phyloP scores from a whole-genome alignment of 2,113 vertebrate genomes.

The Platysteira castanea region DNA sequence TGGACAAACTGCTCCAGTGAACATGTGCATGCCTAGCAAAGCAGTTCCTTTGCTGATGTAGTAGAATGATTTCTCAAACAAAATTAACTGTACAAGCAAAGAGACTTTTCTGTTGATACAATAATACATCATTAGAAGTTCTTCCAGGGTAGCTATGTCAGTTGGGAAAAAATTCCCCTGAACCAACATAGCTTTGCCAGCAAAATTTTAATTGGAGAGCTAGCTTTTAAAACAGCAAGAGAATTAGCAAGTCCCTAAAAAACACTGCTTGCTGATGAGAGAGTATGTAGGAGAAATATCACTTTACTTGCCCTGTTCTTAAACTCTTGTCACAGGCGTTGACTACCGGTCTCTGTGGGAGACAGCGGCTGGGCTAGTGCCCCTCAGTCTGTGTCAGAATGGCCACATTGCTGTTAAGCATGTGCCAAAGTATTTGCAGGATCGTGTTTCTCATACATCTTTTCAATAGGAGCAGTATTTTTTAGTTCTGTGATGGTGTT shows the following conservation, averaged over 20 bases:
- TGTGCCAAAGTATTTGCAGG: constrained; percentile 12
- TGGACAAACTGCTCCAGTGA: background rate
- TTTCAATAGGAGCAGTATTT: background rate
- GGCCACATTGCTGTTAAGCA: background rate
- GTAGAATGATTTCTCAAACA: background rate
- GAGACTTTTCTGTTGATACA: background rate
- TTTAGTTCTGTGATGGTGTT: background rate
- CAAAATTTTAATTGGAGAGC: constrained; percentile 27
- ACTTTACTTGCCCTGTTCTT: background rate
- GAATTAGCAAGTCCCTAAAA: background rate
- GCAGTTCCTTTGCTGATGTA: background rate
- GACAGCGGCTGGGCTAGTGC: background rate
- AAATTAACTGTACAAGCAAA: background rate
- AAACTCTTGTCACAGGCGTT: background rate
- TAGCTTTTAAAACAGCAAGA: constrained; percentile 14
- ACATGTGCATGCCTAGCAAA: background rate
- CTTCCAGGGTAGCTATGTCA: constrained; percentile 1
- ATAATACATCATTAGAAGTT: constrained; percentile 14
- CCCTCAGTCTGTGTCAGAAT: background rate
- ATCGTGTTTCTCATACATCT: background rate
- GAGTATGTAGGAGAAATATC: background rate
- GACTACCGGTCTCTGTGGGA: background rate
- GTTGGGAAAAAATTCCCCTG: background rate
- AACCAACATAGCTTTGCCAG: constrained; percentile 1
- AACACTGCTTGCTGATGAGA: background rate